These are phyloP conservation scores for Limnephilus rhombicus DNA, from an alignment of 2,888 invertebrate genomes.

Conservation along the genomic window DNA sequence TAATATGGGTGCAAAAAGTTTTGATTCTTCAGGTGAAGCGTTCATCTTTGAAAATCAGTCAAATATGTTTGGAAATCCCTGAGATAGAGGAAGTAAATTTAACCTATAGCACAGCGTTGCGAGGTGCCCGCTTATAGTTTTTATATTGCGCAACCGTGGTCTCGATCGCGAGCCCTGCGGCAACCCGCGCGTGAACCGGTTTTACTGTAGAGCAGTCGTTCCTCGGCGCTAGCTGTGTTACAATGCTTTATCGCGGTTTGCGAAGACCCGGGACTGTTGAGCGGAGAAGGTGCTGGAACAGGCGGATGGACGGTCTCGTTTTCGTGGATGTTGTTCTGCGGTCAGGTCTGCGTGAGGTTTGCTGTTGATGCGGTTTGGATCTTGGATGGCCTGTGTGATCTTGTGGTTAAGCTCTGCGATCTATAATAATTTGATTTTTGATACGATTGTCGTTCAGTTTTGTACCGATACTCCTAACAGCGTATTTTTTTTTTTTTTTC, in stretches of 20 bases:
- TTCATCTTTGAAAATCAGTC: too few relatives aligned
- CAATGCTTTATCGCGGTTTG: not conserved
- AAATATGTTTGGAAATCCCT: too few relatives aligned
- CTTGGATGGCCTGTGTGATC: not conserved
- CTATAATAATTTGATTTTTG: not conserved
- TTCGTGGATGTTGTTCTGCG: not conserved
- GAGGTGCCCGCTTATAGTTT: not conserved
- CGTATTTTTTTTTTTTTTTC: too few relatives aligned
- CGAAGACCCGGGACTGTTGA: not conserved
- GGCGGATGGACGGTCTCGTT: conserved; percentile 15
- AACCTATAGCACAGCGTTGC: not conserved
- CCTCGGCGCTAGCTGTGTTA: not conserved
- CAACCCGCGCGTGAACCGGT: not conserved
- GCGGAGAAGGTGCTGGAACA: not conserved
- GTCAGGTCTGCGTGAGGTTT: not conserved
- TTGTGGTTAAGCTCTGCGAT: not conserved
- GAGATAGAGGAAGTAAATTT: not conserved
- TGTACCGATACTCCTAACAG: not conserved
- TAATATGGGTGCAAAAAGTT: too few relatives aligned
- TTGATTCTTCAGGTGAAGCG: too few relatives aligned
- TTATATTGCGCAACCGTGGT: not conserved
- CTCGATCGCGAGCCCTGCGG: not conserved
- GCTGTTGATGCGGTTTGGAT: not conserved
- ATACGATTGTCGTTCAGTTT: not conserved
- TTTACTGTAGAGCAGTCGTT: not conserved